Percentiles rank a stretch among this genome's conserved stretches.
Conservation (phyloP, 2,113 vertebrate genomes). For the Elachura formosa region DNA sequence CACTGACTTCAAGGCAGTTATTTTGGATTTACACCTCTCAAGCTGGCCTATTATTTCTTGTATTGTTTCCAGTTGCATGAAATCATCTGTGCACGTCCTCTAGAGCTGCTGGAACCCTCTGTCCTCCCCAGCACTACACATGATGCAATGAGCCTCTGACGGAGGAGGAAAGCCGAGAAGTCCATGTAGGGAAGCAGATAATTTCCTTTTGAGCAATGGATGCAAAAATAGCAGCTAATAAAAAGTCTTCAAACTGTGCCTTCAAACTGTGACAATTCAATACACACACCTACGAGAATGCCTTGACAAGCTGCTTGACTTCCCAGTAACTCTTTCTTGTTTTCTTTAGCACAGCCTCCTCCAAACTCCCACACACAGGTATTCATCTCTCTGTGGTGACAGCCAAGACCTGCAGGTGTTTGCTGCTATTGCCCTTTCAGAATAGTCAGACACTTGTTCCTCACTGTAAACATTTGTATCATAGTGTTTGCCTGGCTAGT, state of each 20-base stretch:
- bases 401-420: constrained; percentile 70
- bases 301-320: constrained; percentile 76
- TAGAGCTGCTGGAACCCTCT: constrained; percentile 52
- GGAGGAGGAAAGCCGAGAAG: constrained; percentile 66
- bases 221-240: constrained; percentile 81
- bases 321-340: constrained; percentile 69
- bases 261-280: constrained; percentile 76
- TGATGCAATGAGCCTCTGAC: constrained; percentile 67
- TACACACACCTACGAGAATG: constrained; percentile 76
- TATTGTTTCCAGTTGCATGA: constrained; percentile 5
- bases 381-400: constrained; percentile 60
- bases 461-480: constrained; percentile 5
- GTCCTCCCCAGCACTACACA: constrained; percentile 65
- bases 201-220: constrained; percentile 69
- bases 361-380: constrained; percentile 62
- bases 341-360: constrained; percentile 62
- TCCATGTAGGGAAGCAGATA: constrained; percentile 74
- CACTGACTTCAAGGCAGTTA: neutral
- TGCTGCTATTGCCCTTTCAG: constrained; percentile 23
- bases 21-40: neutral
- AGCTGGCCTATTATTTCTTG: neutral
- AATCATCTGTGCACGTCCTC: constrained; percentile 2
- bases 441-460: constrained; percentile 3
- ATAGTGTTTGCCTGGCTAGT: neutral
- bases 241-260: constrained; percentile 75